Evolutionary conservation across 1,140 invertebrate species (phyloP), one percentile per base, ranked within the genome.

Genomic region (Epicauta chinensis): DNA sequence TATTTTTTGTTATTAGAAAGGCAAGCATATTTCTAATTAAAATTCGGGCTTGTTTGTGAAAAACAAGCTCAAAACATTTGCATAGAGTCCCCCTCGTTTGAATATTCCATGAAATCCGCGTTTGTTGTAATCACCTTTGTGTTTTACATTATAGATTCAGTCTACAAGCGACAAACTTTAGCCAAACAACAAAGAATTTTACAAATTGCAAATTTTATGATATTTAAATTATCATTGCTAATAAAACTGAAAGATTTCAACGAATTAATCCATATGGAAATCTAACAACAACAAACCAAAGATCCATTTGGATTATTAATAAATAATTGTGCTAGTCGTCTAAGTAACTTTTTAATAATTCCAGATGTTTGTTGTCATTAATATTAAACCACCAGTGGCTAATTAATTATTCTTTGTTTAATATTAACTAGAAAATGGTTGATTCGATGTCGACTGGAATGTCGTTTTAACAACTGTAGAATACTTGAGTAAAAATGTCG

Each of bases 101-200:
- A 55, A 55, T 55, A 55, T 55, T 55, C 46, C 38, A 55, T 55
- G 31, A 54, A 55, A 55, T 55, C 39, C 42, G 14, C 31, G 43
- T 23, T 23, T 23, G 32, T 40, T 55, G 43, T 50, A 55, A 41
- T 48, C 47, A 47, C 52, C 44, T 44, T 49, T 47, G 44, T 47
- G 44, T 47, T 44, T 48, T 47, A 36, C 52, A 48, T 54, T 54
- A 54, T 36, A 32, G 44, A 54, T 55, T 46, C 53, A 31, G 36
- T 44, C 46, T 36, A 13, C 16, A 37, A 15, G 12, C 45, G 9
- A 47, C 23, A 46, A 47, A 47, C 10, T 34, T 45, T 47, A n/a
- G 16, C 36, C 23, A 34, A 47, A 47, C 35, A 47, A 47, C 34
- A 36, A 23, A 37, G 12, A 34, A 34, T 12, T 34, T 11, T 34